Base-by-base conservation (phyloP, 2,113 vertebrate genomes). In the Cacatua alba region DNA sequence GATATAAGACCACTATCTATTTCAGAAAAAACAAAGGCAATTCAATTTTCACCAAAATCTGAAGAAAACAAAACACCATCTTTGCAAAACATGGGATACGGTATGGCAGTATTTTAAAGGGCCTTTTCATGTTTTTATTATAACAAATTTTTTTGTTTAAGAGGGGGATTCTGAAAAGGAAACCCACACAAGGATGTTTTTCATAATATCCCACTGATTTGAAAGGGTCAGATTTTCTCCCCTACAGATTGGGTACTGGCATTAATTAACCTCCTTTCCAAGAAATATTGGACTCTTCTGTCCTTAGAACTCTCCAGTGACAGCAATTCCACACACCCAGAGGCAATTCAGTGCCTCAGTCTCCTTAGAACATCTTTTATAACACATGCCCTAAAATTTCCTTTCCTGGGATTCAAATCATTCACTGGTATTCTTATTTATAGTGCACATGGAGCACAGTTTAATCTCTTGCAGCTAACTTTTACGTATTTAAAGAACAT, bases 221-320 rank as follows among this genome's bases (percentile, higher is more conserved):
- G 29, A 86, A 95, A 93, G 69, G 72, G 48, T 93, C 55, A 51
- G 35, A 65, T 91, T 91, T 89, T 92, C 37, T 91, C 65, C 83
- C 57, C 49, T 74, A 3, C 33, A 65, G 39, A 87, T 87, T 76
- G 64, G 31, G 25, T 65, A 19, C 93, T 95, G 92, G 52, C 33
- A 78, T 90, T 86, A 82, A 95, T 96, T 79, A 94, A 62, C 4
- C 16, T n/a, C 2, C 57, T 90, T 71, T 93, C 71, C 59, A 93
- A 93, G 39, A 86, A 82, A 69, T 15, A 33, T 17, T 55, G 43
- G 37, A 88, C 4, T 52, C 35, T n/a, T 82, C 55, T 79, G 48
- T 80, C 72, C 28, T 48, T 55, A 7, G 46, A 77, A 15, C 55
- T 48, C 69, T 52, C 18, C 77, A 69, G 0, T 6, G 35, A 78